Evolutionary conservation across 2,113 vertebrate species (phyloP), one percentile per base, ranked within the genome.

Genomic region (Pachycephala philippinensis): DNA sequence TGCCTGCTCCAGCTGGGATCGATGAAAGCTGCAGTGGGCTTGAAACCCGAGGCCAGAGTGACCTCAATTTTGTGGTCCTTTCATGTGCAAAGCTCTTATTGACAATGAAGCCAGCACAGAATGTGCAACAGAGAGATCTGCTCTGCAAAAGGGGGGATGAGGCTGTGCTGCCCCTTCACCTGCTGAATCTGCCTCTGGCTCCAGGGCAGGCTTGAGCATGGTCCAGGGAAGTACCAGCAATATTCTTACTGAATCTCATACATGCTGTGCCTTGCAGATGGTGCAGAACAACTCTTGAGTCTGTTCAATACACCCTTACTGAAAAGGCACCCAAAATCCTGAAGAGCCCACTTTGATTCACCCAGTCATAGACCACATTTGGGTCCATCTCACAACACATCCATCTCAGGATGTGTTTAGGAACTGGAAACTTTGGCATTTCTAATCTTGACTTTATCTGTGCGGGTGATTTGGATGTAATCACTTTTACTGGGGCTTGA

Each of bases 31-130:
- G 92, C 81, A 84, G 37, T 49, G 70, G 69, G 56, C 69, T 94
- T 92, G 85, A 94, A 96, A 94, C 35, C 82, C 0, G 10, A 90
- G 90, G 90, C 92, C 72, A 35, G 45, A 70, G 28, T 82, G 92
- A 92, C 88, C 95, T 92, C 80, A 57, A 31, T 95, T 95, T 94
- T 92, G 71, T 93, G 85, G 49, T 59, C 76, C 53, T 96, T 95
- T 89, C 76, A 69, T 53, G 49, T 95, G 90, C 60, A 96, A 93
- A 94, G 76, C 52, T 95, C 65, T 81, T 39, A 33, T 1, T 78
- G 90, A 93, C 80, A 84, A 57, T 64, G 64, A 70, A 88, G 24
- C 44, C 59, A 75, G 68, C 10, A 1, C 53, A 59, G 76, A 90
- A 65, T 84, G 85, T 84, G 86, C 94, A 92, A 42, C 76, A 90